Evolutionary conservation across 2,888 invertebrate genomes (phyloP), one percentile per base, ranked within the genome.

Genomic region (Lissocephala sabroskyi): DNA sequence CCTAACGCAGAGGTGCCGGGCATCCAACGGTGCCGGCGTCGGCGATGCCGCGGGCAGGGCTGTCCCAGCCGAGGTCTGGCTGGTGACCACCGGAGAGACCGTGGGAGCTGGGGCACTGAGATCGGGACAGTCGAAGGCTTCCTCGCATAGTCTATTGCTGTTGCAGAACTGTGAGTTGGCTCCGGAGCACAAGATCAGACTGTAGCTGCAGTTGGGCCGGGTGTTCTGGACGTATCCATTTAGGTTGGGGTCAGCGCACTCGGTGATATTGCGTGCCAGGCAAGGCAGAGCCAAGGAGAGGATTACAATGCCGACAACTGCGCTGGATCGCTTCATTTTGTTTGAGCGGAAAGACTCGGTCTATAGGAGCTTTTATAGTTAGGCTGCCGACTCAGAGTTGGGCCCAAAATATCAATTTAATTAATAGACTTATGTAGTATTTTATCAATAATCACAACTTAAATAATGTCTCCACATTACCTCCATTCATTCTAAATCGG

Each of bases 321-420:
- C 35, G 11, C 41, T 33, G 44, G 64, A 59, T 55, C 52, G 49
- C 47, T 43, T 49, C 68, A 68, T 68, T 53, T 49, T 64, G 64
- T 14, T 35, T 23, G 28, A 14, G 30, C 3, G 16, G 35, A 0
- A 5, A 35, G 6, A n/a, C n/a, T n/a, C n/a, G n/a, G n/a, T 16
- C 6, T 3, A 6, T 32, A 11, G 10, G 40, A 61, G 74, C 62
- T 64, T 70, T 70, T 68, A 74, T 68, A 73, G 56, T 41, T 29
- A 32, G n/a, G n/a, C n/a, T n/a, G n/a, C n/a, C n/a, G n/a, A n/a
- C n/a, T n/a, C n/a, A n/a, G n/a, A n/a, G n/a, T n/a, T n/a, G n/a
- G n/a, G n/a, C n/a, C n/a, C n/a, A n/a, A n/a, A n/a, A n/a, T n/a
- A n/a, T n/a, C n/a, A n/a, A n/a, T n/a, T n/a, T n/a, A n/a, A n/a